These are phyloP conservation scores for Boulengeromyrus knoepffleri DNA, from an alignment of 2,113 vertebrate species.

Conservation along the genomic window DNA sequence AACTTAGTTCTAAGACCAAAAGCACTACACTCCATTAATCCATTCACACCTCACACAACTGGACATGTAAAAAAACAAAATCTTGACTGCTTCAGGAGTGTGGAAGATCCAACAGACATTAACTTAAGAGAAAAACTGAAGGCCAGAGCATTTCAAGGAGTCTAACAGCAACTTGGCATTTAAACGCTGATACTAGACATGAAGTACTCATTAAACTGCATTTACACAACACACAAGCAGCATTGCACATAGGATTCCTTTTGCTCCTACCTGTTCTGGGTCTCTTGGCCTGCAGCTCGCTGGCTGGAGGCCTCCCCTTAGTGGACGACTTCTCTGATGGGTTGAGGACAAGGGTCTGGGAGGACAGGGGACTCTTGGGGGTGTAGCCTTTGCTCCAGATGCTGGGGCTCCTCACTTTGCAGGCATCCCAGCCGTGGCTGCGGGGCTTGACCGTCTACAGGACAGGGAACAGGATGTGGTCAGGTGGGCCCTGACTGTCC, in stretches of 20 bases:
- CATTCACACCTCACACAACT: too few relatives aligned
- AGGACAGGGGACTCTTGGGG: conserved; percentile 3
- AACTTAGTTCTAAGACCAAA: too few relatives aligned
- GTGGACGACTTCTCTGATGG: conserved; percentile 49
- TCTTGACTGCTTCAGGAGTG: background rate
- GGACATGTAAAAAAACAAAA: too few relatives aligned
- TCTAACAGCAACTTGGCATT: background rate
- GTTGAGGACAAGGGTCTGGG: background rate
- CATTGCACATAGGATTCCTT: background rate
- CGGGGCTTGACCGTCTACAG: conserved; percentile 54
- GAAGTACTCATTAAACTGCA: conserved; percentile 7
- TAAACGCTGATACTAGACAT: background rate
- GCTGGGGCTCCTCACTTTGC: conserved; percentile 40
- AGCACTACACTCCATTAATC: too few relatives aligned
- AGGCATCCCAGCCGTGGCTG: conserved; percentile 66
- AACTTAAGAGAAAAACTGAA: background rate
- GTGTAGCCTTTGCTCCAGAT: conserved; percentile 70
- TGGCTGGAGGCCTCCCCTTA: conserved; percentile 61
- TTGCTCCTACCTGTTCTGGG: conserved; percentile 65
- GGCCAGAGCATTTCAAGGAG: background rate
- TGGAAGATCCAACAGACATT: background rate
- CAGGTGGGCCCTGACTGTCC: background rate
- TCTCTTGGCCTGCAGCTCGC: conserved; percentile 65
- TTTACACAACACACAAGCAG: background rate
- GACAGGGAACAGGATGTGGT: background rate